Base-by-base conservation (phyloP, 2,888 invertebrate species). In the Rhaphigaster nebulosa region DNA sequence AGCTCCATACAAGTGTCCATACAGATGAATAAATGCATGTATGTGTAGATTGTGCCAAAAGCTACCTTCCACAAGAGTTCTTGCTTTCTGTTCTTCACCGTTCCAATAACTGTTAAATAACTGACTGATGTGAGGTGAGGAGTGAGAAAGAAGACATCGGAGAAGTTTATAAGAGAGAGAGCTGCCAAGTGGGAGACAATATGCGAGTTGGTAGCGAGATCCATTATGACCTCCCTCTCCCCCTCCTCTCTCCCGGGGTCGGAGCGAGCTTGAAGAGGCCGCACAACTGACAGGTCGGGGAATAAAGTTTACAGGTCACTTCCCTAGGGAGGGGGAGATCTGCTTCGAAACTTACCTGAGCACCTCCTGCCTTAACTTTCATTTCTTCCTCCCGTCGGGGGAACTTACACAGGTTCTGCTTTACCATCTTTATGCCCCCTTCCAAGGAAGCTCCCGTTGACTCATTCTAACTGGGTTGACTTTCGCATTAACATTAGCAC, bases 241-340 rank as follows among this genome's bases (percentile, higher is more conserved):
- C 18, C 29, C 65, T 15, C 12, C 18, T 10, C 18, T 15, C 65
- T 15, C 12, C 2, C 60, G 4, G n/a, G 29, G 29, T 13, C 80
- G 12, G 60, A n/a, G 76, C 80, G 26, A 41, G 41, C 80, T 80
- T 80, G 80, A 80, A 18, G 45, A n/a, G n/a, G 45, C 41, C 84
- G 13, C 84, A n/a, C 45, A 84, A 84, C 45, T 84, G 84, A 84
- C 84, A 84, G 84, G 84, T 45, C 84, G n/a, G 84, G 84, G 84
- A 50, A 84, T 84, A 84, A 84, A 84, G 84, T 84, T 84, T 45
- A 84, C 84, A 50, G 84, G 84, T 84, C 84, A 84, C 45, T n/a
- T 45, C 84, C 84, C 84, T 45, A 84, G 84, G 84, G 84, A 50
- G 4, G 45, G 41, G 84, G n/a, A 8, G 84, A 76, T n/a, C 38